Evolutionary conservation across 2,797 vertebrate genomes (phyloP).

Genomic region (Delichon dasypus): DNA sequence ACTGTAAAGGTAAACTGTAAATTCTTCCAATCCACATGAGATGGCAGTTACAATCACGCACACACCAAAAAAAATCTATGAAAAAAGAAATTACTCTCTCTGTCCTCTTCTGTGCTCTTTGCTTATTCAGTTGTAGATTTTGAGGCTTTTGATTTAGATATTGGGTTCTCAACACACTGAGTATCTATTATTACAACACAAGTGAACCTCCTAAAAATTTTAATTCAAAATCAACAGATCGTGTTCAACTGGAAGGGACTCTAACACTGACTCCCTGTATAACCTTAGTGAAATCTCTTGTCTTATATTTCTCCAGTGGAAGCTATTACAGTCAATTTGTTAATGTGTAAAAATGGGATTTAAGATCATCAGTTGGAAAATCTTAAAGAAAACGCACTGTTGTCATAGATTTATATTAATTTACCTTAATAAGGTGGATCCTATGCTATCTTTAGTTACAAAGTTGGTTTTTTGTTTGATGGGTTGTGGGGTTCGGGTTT

Average conservation of each 20-base stretch:
- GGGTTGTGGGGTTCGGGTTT: too few species aligned
- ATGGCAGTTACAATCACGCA: neutral
- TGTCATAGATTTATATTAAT: neutral
- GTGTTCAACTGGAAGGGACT: neutral
- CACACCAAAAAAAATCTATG: neutral
- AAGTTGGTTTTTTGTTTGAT: neutral
- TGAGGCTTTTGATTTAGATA: neutral
- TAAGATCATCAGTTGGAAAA: neutral
- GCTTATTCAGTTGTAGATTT: neutral
- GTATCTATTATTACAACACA: neutral
- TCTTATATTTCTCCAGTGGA: neutral
- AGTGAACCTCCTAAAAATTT: neutral
- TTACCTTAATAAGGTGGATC: constrained; percentile 8
- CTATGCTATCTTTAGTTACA: neutral
- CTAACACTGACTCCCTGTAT: neutral
- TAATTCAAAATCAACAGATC: neutral
- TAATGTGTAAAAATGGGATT: neutral
- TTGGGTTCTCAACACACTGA: neutral
- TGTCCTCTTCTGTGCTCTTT: neutral
- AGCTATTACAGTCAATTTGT: neutral
- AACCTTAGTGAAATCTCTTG: neutral
- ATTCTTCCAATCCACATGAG: neutral
- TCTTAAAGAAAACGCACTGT: neutral
- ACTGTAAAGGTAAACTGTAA: neutral
- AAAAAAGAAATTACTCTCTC: neutral